Base-by-base conservation (phyloP, 2,797 vertebrate species). In the Nannoperca australis region DNA sequence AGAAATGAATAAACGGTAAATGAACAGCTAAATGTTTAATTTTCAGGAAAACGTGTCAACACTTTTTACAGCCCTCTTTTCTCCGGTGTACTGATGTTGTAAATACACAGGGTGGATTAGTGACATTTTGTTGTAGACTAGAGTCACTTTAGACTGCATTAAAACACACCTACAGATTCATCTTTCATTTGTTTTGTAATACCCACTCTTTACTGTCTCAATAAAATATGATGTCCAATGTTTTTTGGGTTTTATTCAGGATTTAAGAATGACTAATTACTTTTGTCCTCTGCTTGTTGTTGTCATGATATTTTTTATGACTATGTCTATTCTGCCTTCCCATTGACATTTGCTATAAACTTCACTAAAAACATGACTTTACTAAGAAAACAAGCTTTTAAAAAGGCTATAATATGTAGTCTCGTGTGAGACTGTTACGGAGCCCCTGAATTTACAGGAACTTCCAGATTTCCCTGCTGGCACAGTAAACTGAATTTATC, bases 361-460 rank as follows among this genome's bases (percentile, higher is more conserved):
- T 20, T 11, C 2, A 2, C 5, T 12, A 56, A 47, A 22, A 44
- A 2, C 18, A 36, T 45, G 3, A 34, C 3, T 0, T 18, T 42
- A 67, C 17, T 42, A 15, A 45, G 7, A 42, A 15, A 42, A 9
- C 44, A 30, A 55, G 30, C 34, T 54, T 27, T 18, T 1, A 36
- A 71, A 24, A 13, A 3, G 1, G 2, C 6, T n/a, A 1, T 1
- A 1, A 13, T 27, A 51, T 69, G 79, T 72, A 62, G 51, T 79
- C 78, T 77, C 15, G 6, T 5, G 44, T 83, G 84, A 72, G 45
- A 45, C 76, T 10, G 10, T 85, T 60, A 78, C 0, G 72, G 66
- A 79, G 1, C 60, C 32, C 27, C 4, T 51, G 4, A 40, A 45
- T 44, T 58, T 61, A 14, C 5, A 47, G 87, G 85, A 85, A 85